phyloP scores from a whole-genome alignment of 1,140 invertebrate genomes.

The Drosophila neocordata region DNA sequence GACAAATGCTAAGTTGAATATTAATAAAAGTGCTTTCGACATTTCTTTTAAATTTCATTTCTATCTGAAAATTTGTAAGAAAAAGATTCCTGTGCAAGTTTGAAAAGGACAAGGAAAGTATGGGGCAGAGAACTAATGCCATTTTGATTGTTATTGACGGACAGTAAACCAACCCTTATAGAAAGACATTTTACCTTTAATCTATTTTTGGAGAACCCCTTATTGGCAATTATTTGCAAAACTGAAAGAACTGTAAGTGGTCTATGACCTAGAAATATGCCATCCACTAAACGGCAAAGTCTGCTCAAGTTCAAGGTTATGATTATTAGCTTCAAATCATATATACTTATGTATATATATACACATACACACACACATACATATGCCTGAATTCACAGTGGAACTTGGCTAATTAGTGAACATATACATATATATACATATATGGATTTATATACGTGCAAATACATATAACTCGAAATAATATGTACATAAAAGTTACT shows the following conservation, averaged over 20 bases:
- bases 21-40: too few species aligned
- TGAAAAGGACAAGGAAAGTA: neutral
- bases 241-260: neutral
- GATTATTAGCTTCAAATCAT: constrained; percentile 43
- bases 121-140: neutral
- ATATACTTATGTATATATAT: constrained; percentile 32
- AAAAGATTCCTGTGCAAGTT: too few species aligned
- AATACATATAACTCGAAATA: neutral
- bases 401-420: neutral
- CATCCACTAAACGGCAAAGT: constrained; percentile 21
- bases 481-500: constrained; percentile 12
- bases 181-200: neutral
- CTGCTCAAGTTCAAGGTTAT: constrained; percentile 50
- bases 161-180: constrained; percentile 3
- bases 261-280: constrained; percentile 44
- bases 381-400: neutral
- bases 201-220: neutral
- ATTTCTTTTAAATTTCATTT: too few species aligned
- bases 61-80: too few species aligned
- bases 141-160: neutral
- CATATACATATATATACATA: constrained; percentile 9
- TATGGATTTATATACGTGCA: neutral
- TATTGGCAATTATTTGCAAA: constrained; percentile 2
- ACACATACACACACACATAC: neutral
- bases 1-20: too few species aligned